Percentiles rank a stretch among this genome's conserved stretches.
phyloP scores from a whole-genome alignment of 2,113 vertebrate species.

The Struthidea cinerea region DNA sequence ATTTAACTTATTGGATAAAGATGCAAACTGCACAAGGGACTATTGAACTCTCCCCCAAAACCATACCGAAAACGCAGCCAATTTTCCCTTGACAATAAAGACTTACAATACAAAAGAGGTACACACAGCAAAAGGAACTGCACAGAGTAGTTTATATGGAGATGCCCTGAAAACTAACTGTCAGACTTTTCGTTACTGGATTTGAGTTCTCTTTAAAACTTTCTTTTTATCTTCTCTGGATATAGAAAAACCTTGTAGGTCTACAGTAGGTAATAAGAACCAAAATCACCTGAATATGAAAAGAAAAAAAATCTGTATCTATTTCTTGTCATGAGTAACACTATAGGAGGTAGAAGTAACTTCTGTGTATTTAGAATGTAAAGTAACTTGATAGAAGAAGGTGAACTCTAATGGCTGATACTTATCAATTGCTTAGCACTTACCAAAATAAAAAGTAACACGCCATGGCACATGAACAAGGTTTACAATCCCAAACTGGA shows the following conservation, averaged over 20 bases:
- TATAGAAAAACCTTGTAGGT: not conserved
- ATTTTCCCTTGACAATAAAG: not conserved
- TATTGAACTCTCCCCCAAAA: not conserved
- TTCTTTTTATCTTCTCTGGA: not conserved
- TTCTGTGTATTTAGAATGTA: not conserved
- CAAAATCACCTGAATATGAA: not conserved
- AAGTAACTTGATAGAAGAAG: not conserved
- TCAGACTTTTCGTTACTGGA: not conserved
- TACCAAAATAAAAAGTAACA: not conserved
- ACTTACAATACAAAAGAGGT: not conserved
- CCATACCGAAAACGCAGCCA: not conserved
- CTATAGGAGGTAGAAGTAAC: not conserved
- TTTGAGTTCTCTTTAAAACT: not conserved
- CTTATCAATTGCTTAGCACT: not conserved
- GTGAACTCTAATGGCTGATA: not conserved
- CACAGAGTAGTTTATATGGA: not conserved
- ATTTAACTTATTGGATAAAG: not conserved
- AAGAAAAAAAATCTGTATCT: not conserved
- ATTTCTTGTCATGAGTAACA: not conserved
- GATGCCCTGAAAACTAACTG: not conserved
- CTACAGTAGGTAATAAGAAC: not conserved
- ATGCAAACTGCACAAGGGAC: not conserved
- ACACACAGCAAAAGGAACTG: not conserved
- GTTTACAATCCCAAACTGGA: not conserved
- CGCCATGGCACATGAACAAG: not conserved